Evolutionary conservation across 2,113 vertebrate genomes (phyloP), one percentile per base, ranked within the genome.

Genomic region (Blennius ocellaris): DNA sequence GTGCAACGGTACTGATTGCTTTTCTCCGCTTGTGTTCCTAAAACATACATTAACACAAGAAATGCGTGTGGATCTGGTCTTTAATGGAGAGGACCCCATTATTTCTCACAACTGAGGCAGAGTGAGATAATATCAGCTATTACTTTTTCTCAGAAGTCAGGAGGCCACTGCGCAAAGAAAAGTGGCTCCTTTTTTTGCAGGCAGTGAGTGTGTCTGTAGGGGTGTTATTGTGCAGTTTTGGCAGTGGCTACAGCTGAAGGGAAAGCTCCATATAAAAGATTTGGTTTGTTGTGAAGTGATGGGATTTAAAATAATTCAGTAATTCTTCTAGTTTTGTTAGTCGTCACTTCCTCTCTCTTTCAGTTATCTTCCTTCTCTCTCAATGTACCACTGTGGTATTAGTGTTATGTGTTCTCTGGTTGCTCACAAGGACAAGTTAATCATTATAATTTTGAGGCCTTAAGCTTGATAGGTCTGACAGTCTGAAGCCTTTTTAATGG

Each of bases 41-140:
- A 70, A 84, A 78, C 76, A 77, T 75, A 74, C 74, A 80, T 84
- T 86, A 81, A 70, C 61, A 70, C 61, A 76, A 76, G 75, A 86
- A 85, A 86, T 57, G 64, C 52, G 71, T 82, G 72, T 64, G 60
- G 78, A 75, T 59, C 21, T 61, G 70, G 50, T 82, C 82, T 89
- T 84, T 90, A 88, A 90, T 87, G 83, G 81, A 80, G 69, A 76
- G 72, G 74, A 76, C 70, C 75, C 69, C 80, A 87, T 91, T 88
- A 84, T 79, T 81, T 85, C 52, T 62, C 15, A 41, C 78, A 52
- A 56, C 69, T 64, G 75, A 76, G 47, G 69, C 68, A 44, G 55
- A 52, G 76, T 58, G 57, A 86, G 89, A 90, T 92, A 82, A 83
- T 83, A 92, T 92, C 91, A 88, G 82, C 84, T 80, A 87, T 85